Evolutionary conservation across 2,888 invertebrate genomes (phyloP).

Genomic region (Junonia oenone): DNA sequence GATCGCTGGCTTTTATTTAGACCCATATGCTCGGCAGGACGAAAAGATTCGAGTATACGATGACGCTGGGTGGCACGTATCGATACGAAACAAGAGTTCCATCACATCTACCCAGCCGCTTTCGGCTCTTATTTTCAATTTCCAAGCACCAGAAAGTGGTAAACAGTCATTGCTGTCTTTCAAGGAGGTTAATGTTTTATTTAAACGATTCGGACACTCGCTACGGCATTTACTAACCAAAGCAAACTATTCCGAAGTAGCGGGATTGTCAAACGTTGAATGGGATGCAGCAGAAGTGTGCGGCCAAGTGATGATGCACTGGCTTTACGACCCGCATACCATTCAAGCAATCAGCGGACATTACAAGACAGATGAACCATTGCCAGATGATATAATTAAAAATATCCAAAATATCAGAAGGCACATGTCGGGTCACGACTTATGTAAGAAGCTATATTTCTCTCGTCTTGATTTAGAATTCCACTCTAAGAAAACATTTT

Average conservation of each 20-base stretch:
- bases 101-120: slow-evolving; percentile 84
- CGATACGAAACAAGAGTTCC: slow-evolving; percentile 86
- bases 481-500: slow-evolving; percentile 87
- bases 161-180: slow-evolving; percentile 86
- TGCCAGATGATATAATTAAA: slow-evolving; percentile 83
- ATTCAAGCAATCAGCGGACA: slow-evolving; percentile 85
- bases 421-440: slow-evolving; percentile 88
- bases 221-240: slow-evolving; percentile 92
- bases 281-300: slow-evolving; percentile 95
- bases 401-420: slow-evolving; percentile 82
- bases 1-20: slow-evolving; percentile 91
- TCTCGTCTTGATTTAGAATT: slow-evolving; percentile 91
- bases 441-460: slow-evolving; percentile 90
- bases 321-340: slow-evolving; percentile 84
- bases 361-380: slow-evolving; percentile 84
- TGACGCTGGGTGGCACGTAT: slow-evolving; percentile 87
- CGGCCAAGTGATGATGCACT: slow-evolving; percentile 89
- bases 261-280: slow-evolving; percentile 92
- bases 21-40: slow-evolving; percentile 85
- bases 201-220: slow-evolving; percentile 92
- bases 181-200: slow-evolving; percentile 86
- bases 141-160: slow-evolving; percentile 82
- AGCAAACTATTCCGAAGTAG: slow-evolving; percentile 89
- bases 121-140: slow-evolving; percentile 91
- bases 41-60: slow-evolving; percentile 81